Base-by-base conservation (phyloP, 2,113 vertebrate species). In the Lichenostomus cassidix region DNA sequence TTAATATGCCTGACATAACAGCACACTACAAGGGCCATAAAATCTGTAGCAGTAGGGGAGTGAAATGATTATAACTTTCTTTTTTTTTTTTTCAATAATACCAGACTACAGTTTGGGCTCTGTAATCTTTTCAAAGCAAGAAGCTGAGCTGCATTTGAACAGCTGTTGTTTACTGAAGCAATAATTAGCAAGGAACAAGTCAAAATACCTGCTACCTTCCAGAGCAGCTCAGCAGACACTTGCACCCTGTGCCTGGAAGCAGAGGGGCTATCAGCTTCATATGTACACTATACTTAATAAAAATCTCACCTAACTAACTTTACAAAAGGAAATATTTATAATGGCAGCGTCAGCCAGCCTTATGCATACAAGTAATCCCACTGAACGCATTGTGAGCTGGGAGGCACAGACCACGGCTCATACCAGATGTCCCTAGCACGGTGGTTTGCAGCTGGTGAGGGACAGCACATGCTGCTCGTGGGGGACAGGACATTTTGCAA, bases 151-250 rank as follows among this genome's bases (percentile, higher is more conserved):
- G 91, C 62, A 71, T 93, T 90, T 75, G 95, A 94, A 87, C 96
- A 97, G 95, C 94, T 97, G 95, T 97, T 96, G 95, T 96, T 97
- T 97, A 92, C 96, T 92, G 81, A 95, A 96, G 91, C 81, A 95
- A 93, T 93, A 95, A 94, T 92, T 90, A 96, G 92, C 63, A 94
- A 63, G 33, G 60, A 89, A 79, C 77, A 90, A 71, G 77, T 83
- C 53, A 87, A 95, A 95, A 92, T 95, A 94, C 83, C 83, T 86
- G 56, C 82, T 81, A 87, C 84, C 78, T 93, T 87, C 70, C 0
- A 0, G 65, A 87, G 90, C 67, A 74, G 67, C 74, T 90, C 85
- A 84, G 79, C 3, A 7, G 68, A 78, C 89, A 73, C 59, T 68
- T 63, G 33, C 31, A 64, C 53, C 35, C 82, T 74, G 47, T 82